phyloP scores from a whole-genome alignment of 2,888 invertebrate species.

The Lasioglossum vierecki region DNA sequence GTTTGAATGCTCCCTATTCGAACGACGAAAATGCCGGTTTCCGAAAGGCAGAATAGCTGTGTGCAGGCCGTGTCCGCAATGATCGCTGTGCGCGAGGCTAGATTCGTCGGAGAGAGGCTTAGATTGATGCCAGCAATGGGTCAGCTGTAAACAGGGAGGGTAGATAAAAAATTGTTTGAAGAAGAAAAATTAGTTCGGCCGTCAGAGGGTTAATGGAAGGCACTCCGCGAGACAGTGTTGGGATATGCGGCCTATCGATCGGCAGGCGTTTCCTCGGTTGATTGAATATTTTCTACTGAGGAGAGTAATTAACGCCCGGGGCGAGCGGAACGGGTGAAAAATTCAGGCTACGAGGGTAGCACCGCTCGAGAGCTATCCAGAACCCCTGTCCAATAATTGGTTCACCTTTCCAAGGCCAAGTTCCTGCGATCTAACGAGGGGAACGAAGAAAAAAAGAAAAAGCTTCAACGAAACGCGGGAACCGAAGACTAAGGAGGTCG shows the following conservation, averaged over 20 bases:
- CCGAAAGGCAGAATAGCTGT: neutral
- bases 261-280: conserved; percentile 27
- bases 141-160: neutral
- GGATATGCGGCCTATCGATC: conserved; percentile 25
- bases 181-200: neutral
- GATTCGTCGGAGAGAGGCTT: neutral
- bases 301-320: conserved; percentile 53
- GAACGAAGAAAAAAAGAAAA: neutral
- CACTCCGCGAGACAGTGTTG: neutral
- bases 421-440: conserved; percentile 10
- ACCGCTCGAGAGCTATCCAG: conserved; percentile 13
- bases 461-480: neutral
- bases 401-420: conserved; percentile 37
- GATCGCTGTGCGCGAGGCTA: neutral
- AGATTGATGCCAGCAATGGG: neutral
- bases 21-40: neutral
- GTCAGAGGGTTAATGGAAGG: neutral
- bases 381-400: conserved; percentile 36
- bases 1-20: neutral
- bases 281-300: conserved; percentile 49
- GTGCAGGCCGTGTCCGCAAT: neutral
- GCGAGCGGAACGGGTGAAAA: conserved; percentile 4
- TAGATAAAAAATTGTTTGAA: neutral
- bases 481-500: neutral
- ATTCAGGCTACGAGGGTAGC: conserved; percentile 6